These are phyloP conservation scores for Euphysa ruthae DNA, from an alignment of 30 jellyfish, hydroid and myxozoan genomes.

Conservation along the genomic window DNA sequence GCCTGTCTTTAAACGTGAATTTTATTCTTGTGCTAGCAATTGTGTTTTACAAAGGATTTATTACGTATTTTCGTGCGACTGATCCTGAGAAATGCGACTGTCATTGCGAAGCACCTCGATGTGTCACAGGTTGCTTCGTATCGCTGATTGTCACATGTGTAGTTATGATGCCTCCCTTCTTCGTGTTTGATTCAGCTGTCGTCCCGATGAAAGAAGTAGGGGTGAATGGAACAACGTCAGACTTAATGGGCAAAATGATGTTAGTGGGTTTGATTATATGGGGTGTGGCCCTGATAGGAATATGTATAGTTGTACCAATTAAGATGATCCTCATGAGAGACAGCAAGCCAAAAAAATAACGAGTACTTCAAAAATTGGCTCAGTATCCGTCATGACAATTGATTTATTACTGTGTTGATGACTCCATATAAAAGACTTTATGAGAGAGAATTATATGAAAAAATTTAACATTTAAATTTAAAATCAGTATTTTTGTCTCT, in stretches of 20 bases:
- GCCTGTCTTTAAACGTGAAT: conserved; percentile 21
- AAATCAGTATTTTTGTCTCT: too few relatives aligned
- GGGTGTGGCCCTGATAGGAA: conserved; percentile 61
- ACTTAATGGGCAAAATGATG: conserved; percentile 65
- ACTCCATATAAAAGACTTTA: too few relatives aligned
- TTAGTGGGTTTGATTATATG: conserved; percentile 85
- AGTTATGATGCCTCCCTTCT: conserved; percentile 41
- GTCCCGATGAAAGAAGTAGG: not conserved
- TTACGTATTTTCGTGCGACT: conserved; percentile 28
- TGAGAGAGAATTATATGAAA: too few relatives aligned
- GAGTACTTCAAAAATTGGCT: too few relatives aligned
- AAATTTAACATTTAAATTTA: too few relatives aligned
- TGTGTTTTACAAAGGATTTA: conserved; percentile 43
- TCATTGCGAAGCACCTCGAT: conserved; percentile 38
- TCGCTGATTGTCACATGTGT: conserved; percentile 30
- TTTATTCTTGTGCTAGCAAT: conserved; percentile 21
- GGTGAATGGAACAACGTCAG: not conserved
- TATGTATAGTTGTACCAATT: conserved; percentile 22
- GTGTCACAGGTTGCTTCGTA: conserved; percentile 37
- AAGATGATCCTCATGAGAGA: conserved; percentile 24
- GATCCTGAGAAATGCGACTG: conserved; percentile 48
- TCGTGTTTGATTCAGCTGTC: conserved; percentile 4
- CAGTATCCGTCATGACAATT: too few relatives aligned
- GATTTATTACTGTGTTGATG: too few relatives aligned
- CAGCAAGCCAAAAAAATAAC: conserved; percentile 6